Base-by-base conservation (phyloP, 2,113 vertebrate genomes). In the Serilophus lunatus region DNA sequence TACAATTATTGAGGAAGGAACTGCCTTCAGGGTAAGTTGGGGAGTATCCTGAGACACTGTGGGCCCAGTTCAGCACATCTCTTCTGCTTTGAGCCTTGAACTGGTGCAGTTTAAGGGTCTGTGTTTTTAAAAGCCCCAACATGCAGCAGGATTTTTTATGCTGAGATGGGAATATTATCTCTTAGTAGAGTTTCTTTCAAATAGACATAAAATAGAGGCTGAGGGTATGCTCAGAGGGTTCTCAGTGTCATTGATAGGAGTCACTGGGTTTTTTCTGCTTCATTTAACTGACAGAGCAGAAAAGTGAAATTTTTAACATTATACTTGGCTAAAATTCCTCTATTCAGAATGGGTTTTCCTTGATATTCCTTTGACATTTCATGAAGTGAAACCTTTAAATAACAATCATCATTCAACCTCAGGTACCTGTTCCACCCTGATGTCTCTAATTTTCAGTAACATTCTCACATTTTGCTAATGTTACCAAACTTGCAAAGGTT, bases 1-100 rank as follows among this genome's bases (percentile, higher is more conserved):
- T 10, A 99, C 99, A 36, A 99, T 99, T 96, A 99, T 99, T 7
- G 99, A 99, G 95, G 99, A 99, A 78, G 99, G 99, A 95, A 99
- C 99, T 5, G 98, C 99, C 20, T 99, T 99, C 95, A 98, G 99
- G 98, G 99, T 99, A 95, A 99, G 99, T 93, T 36, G 77, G 56
- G 25, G 18, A 1, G 18, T 9, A 9, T 3, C 25, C 29, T 14
- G 26, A 7, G 7, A 5, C 1, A 11, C 15, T 15, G 1, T 38
- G 42, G 71, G 72, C 31, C 25, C 49, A 9, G 12, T 18, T 47
- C 63, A 23, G 38, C 0, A 1, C 42, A 1, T 13, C n/a, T 0
- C 31, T 38, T 11, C 8, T 44, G 57, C 53, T 44, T 23, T 29
- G 33, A 31, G 38, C 33, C 64, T 60, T 18, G 33, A 61, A 14